A percentile compares a stretch with the other conserved stretches of the same genome.
Evolutionary conservation across 2,113 vertebrate species (phyloP).

Genomic region (Hippocampus zosterae): DNA sequence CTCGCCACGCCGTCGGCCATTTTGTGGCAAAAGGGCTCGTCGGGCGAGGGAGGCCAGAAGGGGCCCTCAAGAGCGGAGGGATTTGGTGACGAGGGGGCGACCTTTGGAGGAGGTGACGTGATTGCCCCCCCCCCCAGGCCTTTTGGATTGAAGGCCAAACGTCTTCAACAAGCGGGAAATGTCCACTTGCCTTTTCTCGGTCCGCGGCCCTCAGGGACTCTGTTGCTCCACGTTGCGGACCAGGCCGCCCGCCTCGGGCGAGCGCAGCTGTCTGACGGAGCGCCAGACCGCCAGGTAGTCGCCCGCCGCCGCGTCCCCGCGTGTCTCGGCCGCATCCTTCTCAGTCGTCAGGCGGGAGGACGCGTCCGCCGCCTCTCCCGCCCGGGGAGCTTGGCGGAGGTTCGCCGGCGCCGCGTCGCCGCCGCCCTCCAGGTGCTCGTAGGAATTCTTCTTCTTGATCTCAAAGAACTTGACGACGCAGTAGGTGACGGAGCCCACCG

Average conservation of each 20-base stretch:
- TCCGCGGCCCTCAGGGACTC: slow-evolving; percentile 78
- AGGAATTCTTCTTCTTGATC: slow-evolving; percentile 81
- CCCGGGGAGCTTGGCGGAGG: background rate
- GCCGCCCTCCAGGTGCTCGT: slow-evolving; percentile 88
- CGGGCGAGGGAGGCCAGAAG: too few species aligned
- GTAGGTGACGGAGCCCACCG: slow-evolving; percentile 90
- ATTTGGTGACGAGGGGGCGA: too few species aligned
- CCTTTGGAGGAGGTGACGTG: too few species aligned
- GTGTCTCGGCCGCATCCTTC: slow-evolving; percentile 62
- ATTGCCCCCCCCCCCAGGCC: too few species aligned
- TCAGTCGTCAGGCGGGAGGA: slow-evolving; percentile 40
- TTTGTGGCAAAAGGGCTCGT: too few species aligned
- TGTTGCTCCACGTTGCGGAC: slow-evolving; percentile 89
- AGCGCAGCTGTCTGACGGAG: slow-evolving; percentile 82
- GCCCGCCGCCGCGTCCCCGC: slow-evolving; percentile 65
- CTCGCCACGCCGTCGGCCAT: too few species aligned
- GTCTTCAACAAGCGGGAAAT: too few species aligned
- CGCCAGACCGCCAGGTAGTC: slow-evolving; percentile 88
- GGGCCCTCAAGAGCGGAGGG: too few species aligned
- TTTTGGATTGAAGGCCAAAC: too few species aligned
- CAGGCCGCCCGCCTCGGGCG: slow-evolving; percentile 86
- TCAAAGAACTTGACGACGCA: slow-evolving; percentile 90
- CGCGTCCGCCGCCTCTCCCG: background rate
- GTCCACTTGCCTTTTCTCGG: too few species aligned
- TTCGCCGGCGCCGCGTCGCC: slow-evolving; percentile 54